These are phyloP conservation scores for Drosophila pachea DNA, from an alignment of 1,140 invertebrate genomes.

Conservation along the genomic window DNA sequence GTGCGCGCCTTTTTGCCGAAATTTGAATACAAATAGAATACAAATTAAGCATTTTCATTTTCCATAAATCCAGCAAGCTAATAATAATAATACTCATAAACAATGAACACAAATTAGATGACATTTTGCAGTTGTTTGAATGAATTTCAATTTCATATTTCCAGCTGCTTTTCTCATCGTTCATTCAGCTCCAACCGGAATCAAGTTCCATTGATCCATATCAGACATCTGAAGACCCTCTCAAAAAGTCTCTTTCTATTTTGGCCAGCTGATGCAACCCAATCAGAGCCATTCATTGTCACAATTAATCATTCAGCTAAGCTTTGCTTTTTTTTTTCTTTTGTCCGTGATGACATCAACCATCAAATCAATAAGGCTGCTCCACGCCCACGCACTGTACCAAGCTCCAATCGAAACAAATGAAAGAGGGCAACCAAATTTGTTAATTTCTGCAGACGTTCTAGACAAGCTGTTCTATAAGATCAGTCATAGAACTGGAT, in stretches of 20 bases:
- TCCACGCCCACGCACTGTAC: slow-evolving; percentile 44
- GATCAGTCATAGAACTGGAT: slow-evolving; percentile 15
- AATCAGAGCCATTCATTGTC: no score
- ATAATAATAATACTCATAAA: no score
- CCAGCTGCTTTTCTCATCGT: neutral
- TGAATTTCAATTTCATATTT: no score
- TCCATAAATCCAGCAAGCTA: no score
- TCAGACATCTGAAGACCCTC: no score
- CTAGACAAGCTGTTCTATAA: neutral
- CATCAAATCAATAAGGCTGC: slow-evolving; percentile 2
- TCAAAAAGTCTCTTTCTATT: no score
- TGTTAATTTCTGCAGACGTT: slow-evolving; percentile 26
- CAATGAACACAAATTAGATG: no score
- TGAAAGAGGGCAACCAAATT: neutral
- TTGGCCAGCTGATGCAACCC: no score
- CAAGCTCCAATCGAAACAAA: slow-evolving; percentile 56
- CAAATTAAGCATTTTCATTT: no score
- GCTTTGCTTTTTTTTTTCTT: neutral
- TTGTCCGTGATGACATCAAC: slow-evolving; percentile 1
- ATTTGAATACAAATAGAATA: neutral
- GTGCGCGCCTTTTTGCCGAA: slow-evolving; percentile 24
- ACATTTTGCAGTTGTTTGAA: no score
- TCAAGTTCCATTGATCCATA: neutral
- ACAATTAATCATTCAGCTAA: no score
- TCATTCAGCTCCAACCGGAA: neutral